phyloP scores from a whole-genome alignment of 2,113 vertebrate species.

The Melanocharis versteri region DNA sequence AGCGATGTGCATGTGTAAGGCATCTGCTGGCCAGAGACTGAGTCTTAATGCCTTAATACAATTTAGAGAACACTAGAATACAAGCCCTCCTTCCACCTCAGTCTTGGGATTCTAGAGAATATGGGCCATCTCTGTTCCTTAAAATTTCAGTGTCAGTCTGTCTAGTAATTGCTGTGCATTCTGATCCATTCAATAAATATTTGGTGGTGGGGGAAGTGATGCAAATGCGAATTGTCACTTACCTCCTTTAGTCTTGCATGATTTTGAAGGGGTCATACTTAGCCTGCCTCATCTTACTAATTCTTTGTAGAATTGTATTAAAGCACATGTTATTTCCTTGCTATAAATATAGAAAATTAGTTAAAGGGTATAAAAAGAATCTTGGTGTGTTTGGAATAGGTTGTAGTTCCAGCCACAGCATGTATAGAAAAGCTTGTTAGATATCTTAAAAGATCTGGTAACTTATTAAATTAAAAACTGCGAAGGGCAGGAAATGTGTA shows the following conservation, averaged over 20 bases:
- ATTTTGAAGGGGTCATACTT: neutral
- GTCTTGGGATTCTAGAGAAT: neutral
- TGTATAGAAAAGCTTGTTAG: neutral
- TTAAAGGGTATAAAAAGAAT: neutral
- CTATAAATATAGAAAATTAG: neutral
- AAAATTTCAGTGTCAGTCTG: neutral
- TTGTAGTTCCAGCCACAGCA: neutral
- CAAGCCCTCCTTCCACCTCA: neutral
- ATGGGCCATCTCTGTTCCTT: neutral
- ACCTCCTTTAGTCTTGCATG: neutral
- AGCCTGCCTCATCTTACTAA: neutral
- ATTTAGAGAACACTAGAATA: neutral
- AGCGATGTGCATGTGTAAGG: neutral
- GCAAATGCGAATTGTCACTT: neutral
- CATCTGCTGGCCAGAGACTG: neutral
- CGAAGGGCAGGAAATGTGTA: neutral
- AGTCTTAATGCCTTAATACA: neutral
- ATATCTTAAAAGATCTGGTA: neutral
- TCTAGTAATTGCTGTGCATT: neutral
- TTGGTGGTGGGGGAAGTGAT: rapidly evolving
- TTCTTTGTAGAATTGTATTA: neutral
- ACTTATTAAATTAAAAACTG: neutral
- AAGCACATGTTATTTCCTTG: neutral
- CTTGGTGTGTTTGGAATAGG: neutral
- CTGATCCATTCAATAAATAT: neutral